Percentiles rank a stretch among this genome's conserved stretches.
Conservation (phyloP, 2,113 vertebrate species). For the Corythaeola cristata region DNA sequence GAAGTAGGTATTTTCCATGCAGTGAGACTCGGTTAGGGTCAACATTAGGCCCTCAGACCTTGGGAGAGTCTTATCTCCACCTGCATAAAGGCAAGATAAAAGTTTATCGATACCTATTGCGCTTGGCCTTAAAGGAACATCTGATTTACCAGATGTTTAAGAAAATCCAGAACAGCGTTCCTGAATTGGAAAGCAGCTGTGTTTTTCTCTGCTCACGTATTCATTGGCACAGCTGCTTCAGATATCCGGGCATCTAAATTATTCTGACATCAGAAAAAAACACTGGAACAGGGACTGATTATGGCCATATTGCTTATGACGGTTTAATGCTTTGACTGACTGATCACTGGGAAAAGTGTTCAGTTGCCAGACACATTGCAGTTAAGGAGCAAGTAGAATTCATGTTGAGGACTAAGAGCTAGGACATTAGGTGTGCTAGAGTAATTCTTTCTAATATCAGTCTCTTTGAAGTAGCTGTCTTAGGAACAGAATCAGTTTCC, state of each 20-base stretch:
- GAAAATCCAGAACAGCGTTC: not conserved
- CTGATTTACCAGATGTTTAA: slow-evolving; percentile 32
- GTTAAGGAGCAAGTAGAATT: not conserved
- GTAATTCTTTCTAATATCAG: slow-evolving; percentile 1
- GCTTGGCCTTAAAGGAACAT: not conserved
- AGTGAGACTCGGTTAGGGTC: not conserved
- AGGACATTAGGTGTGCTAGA: not conserved
- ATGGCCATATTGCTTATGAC: slow-evolving; percentile 31
- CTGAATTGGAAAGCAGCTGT: slow-evolving; percentile 36
- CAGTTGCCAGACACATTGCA: not conserved
- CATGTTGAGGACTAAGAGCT: not conserved
- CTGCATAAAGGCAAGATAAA: not conserved
- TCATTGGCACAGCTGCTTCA: slow-evolving; percentile 57
- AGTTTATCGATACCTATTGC: not conserved
- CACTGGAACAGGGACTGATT: slow-evolving; percentile 40
- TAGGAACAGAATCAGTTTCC: not conserved
- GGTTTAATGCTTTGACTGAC: slow-evolving; percentile 38
- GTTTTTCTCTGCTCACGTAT: slow-evolving; percentile 33
- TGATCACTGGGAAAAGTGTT: slow-evolving; percentile 18
- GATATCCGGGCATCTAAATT: slow-evolving; percentile 62
- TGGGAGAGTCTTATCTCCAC: not conserved
- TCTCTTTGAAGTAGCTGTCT: slow-evolving; percentile 4
- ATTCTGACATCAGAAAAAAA: slow-evolving; percentile 46
- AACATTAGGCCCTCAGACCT: not conserved
- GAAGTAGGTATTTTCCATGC: not conserved